Evolutionary conservation across 2,797 vertebrate genomes (phyloP).

Genomic region (Hippoglossus hippoglossus): DNA sequence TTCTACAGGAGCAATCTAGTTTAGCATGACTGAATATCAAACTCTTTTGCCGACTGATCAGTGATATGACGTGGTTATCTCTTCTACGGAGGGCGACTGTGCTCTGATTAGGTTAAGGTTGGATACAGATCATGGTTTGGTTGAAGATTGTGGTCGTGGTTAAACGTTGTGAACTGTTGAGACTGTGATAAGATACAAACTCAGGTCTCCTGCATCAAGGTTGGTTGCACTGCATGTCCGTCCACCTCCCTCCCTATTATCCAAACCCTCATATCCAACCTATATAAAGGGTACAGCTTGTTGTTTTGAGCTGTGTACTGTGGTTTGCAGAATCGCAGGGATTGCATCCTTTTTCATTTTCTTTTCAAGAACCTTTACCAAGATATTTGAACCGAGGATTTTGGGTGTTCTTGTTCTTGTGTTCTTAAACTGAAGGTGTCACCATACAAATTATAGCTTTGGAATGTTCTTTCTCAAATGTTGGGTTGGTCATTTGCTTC

Average conservation of each 20-base stretch:
- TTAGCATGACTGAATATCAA: not conserved
- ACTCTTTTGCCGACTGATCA: too few species aligned
- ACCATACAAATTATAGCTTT: not conserved
- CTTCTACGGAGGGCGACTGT: not conserved
- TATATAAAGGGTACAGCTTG: not conserved
- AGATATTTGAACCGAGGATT: too few species aligned
- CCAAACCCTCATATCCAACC: too few species aligned
- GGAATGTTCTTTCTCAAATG: too few species aligned
- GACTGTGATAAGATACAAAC: not conserved
- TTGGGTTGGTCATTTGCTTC: too few species aligned
- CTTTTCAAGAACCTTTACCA: too few species aligned
- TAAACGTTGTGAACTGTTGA: not conserved
- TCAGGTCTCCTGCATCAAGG: not conserved
- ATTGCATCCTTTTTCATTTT: too few species aligned
- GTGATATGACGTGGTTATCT: not conserved
- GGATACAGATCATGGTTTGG: too few species aligned
- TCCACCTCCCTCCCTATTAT: not conserved
- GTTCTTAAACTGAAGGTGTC: not conserved
- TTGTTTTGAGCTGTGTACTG: too few species aligned
- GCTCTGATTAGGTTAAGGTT: too few species aligned
- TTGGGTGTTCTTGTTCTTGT: not conserved
- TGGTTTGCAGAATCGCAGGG: too few species aligned
- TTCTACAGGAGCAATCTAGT: not conserved
- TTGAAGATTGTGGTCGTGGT: too few species aligned
- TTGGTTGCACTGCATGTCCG: not conserved